Conservation (phyloP, 2,797 vertebrate species). For the Bryconaethiops microstoma region DNA sequence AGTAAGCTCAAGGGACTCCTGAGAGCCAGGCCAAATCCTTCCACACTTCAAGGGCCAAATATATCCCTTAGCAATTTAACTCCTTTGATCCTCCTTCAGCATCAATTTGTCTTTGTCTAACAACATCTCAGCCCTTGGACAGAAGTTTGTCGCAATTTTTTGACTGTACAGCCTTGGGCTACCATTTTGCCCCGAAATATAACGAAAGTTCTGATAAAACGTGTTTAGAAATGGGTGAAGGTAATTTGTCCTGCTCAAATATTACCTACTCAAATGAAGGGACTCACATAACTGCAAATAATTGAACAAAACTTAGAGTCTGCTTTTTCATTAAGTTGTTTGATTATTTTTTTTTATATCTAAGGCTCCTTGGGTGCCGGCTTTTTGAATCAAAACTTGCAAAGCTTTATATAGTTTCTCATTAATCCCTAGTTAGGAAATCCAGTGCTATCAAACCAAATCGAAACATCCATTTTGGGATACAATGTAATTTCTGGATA, state of each 20-base stretch:
- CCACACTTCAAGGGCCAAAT: conserved; percentile 24
- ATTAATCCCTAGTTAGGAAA: conserved; percentile 28
- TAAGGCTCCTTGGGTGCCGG: background rate
- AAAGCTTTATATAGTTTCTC: conserved; percentile 19
- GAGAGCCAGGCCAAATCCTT: conserved; percentile 34
- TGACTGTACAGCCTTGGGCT: background rate
- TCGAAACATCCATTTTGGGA: conserved; percentile 18
- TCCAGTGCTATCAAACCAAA: conserved; percentile 28
- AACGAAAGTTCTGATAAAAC: conserved; percentile 15
- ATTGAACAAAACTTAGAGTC: background rate
- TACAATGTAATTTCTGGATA: background rate
- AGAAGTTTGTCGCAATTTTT: background rate
- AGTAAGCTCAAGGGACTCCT: conserved; percentile 36
- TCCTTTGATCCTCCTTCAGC: conserved; percentile 1
- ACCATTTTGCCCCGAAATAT: background rate
- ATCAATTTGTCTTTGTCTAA: conserved; percentile 11
- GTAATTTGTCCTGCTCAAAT: background rate
- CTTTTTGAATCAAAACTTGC: background rate
- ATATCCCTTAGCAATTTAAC: conserved; percentile 24
- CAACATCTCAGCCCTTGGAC: background rate
- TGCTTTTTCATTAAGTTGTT: conserved; percentile 25
- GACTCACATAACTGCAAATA: background rate
- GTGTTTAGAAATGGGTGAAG: background rate
- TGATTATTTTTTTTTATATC: background rate
- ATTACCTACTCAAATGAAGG: too few relatives aligned